Evolutionary conservation across 2,888 invertebrate species (phyloP).

Genomic region (Lissocephala sabroskyi): DNA sequence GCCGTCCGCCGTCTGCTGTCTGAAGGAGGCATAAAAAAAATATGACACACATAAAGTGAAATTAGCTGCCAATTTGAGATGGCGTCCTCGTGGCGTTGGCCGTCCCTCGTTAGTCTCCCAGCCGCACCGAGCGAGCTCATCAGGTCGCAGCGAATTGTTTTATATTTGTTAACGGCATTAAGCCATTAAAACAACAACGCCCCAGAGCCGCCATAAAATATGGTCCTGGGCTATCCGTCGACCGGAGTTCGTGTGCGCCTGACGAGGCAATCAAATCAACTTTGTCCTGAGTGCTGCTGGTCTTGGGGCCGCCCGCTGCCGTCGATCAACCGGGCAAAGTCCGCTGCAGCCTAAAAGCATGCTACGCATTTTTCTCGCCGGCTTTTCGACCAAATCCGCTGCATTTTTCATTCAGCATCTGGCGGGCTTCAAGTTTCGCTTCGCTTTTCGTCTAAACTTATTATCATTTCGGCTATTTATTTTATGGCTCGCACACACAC

Average conservation of each 20-base stretch:
- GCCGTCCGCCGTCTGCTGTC: neutral
- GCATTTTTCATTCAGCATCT: slow-evolving; percentile 38
- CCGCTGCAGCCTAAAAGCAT: slow-evolving; percentile 53
- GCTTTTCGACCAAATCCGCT: slow-evolving; percentile 53
- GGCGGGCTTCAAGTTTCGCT: slow-evolving; percentile 45
- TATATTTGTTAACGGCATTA: slow-evolving; percentile 49
- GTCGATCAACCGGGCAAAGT: too few relatives aligned
- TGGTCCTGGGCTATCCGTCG: neutral
- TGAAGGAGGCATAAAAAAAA: slow-evolving; percentile 36
- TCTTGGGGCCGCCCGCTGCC: too few relatives aligned
- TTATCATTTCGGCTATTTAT: slow-evolving; percentile 58
- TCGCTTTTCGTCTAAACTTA: slow-evolving; percentile 42
- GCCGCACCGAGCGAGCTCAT: too few relatives aligned
- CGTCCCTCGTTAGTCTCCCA: too few relatives aligned
- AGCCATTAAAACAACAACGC: slow-evolving; percentile 40
- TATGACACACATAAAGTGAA: slow-evolving; percentile 52
- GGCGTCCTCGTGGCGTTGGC: slow-evolving; percentile 24
- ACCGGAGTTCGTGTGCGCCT: too few relatives aligned
- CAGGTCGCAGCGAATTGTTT: slow-evolving; percentile 50
- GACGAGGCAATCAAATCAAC: slow-evolving; percentile 50
- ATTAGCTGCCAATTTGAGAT: slow-evolving; percentile 58
- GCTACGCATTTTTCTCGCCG: slow-evolving; percentile 46
- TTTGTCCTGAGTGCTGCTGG: too few relatives aligned
- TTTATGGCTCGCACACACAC: slow-evolving; percentile 39
- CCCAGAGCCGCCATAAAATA: slow-evolving; percentile 34